A percentile compares a stretch with the other conserved stretches of the same genome.
Evolutionary conservation across 2,888 invertebrate genomes (phyloP).

Genomic region (Carcina quercana): DNA sequence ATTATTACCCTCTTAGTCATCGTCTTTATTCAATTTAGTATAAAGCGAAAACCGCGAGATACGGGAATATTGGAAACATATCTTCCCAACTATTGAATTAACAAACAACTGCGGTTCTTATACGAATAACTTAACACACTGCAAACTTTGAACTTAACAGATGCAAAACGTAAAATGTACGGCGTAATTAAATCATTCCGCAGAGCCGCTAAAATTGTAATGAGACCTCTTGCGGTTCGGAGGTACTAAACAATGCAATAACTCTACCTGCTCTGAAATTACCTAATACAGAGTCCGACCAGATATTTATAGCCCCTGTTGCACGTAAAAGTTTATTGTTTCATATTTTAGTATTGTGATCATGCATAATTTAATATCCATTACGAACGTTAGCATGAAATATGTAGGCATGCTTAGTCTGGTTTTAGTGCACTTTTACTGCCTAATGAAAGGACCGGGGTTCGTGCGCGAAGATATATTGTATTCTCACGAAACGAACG

Average conservation of each 20-base stretch:
- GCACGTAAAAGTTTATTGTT: slow-evolving; percentile 9
- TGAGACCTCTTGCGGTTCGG: slow-evolving; percentile 6
- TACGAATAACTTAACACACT: slow-evolving; percentile 29
- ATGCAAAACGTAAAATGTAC: slow-evolving; percentile 26
- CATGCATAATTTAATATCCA: slow-evolving; percentile 11
- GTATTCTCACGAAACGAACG: slow-evolving; percentile 2
- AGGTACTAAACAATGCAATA: too few species aligned
- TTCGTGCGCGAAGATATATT: slow-evolving; percentile 1
- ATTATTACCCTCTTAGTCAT: slow-evolving; percentile 10
- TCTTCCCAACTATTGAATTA: too few species aligned
- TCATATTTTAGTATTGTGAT: slow-evolving; percentile 11
- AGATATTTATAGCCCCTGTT: slow-evolving; percentile 4
- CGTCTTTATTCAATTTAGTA: slow-evolving; percentile 3
- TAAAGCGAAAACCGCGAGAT: too few species aligned
- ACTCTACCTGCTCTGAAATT: background rate
- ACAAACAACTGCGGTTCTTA: slow-evolving; percentile 31
- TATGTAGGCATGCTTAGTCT: slow-evolving; percentile 6
- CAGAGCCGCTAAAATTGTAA: background rate
- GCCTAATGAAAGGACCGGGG: slow-evolving; percentile 5
- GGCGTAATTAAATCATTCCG: slow-evolving; percentile 18
- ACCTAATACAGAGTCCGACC: slow-evolving; percentile 2
- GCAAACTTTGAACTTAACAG: slow-evolving; percentile 33
- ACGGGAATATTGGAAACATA: too few species aligned
- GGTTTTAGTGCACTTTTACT: slow-evolving; percentile 10
- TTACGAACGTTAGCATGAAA: slow-evolving; percentile 9